phyloP scores from a whole-genome alignment of 2,113 vertebrate genomes.

The Pteruthius melanotis region DNA sequence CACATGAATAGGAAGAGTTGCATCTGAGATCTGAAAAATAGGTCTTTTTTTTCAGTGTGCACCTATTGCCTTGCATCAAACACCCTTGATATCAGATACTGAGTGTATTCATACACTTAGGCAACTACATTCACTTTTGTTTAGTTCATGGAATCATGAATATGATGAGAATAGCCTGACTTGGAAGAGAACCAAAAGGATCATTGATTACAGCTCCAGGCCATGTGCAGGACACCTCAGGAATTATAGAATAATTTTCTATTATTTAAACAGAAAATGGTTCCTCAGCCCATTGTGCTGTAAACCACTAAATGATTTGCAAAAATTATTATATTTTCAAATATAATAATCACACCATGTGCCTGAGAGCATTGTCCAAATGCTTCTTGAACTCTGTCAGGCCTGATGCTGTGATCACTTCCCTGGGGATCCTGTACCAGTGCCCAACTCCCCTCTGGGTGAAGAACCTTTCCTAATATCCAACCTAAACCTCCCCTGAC shows the following conservation, averaged over 20 bases:
- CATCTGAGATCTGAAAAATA: background rate
- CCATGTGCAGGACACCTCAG: background rate
- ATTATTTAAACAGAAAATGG: background rate
- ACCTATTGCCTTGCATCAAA: background rate
- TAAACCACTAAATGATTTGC: background rate
- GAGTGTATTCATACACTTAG: background rate
- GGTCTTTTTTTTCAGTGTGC: background rate
- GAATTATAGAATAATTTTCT: background rate
- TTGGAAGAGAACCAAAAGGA: background rate
- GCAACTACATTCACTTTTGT: background rate
- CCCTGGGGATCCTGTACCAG: background rate
- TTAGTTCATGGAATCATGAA: background rate
- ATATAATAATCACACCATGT: background rate
- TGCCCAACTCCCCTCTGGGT: accelerated
- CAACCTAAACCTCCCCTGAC: background rate
- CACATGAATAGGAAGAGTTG: background rate
- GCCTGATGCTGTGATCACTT: background rate
- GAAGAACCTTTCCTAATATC: background rate
- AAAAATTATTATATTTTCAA: background rate
- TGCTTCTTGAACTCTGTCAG: background rate
- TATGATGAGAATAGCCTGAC: background rate
- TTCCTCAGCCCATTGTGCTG: background rate
- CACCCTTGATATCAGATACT: background rate
- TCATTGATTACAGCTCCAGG: background rate
- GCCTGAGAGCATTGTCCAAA: background rate